Evolutionary conservation across 2,888 invertebrate species (phyloP).

Genomic region (Rhabditoides inermis): DNA sequence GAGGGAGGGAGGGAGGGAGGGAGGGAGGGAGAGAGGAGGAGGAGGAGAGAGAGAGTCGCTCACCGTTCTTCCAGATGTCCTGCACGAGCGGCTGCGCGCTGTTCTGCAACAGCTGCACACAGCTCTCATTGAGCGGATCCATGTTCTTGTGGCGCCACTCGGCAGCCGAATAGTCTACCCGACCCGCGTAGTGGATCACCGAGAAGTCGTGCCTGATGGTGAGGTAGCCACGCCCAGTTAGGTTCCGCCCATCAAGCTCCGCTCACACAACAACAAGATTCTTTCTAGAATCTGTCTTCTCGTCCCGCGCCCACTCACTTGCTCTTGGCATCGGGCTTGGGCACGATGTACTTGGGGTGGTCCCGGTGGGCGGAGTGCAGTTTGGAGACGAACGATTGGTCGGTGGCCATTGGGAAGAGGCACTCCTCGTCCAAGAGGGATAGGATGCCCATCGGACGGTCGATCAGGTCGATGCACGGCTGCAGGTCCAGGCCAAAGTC

Average conservation of each 20-base stretch:
- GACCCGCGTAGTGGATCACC: constrained; percentile 57
- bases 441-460: constrained; percentile 94
- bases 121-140: constrained; percentile 98
- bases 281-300: no score
- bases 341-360: constrained; percentile 83
- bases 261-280: neutral
- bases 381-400: constrained; percentile 95
- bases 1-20: neutral
- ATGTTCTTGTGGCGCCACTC: constrained; percentile 99
- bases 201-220: constrained; percentile 74
- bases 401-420: constrained; percentile 98
- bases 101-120: constrained; percentile 82
- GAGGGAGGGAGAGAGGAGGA: constrained; percentile 2
- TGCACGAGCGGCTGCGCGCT: constrained; percentile 89
- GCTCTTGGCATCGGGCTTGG: constrained; percentile 58
- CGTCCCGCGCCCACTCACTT: no score
- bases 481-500: constrained; percentile 96
- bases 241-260: no score
- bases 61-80: constrained; percentile 92
- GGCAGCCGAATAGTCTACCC: constrained; percentile 81
- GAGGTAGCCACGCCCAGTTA: no score
- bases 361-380: constrained; percentile 81
- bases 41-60: constrained; percentile 14
- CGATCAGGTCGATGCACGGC: constrained; percentile 95
- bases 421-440: constrained; percentile 96